Evolutionary conservation across 1,140 invertebrate genomes (phyloP).

Genomic region (Armadillidium nasatum): DNA sequence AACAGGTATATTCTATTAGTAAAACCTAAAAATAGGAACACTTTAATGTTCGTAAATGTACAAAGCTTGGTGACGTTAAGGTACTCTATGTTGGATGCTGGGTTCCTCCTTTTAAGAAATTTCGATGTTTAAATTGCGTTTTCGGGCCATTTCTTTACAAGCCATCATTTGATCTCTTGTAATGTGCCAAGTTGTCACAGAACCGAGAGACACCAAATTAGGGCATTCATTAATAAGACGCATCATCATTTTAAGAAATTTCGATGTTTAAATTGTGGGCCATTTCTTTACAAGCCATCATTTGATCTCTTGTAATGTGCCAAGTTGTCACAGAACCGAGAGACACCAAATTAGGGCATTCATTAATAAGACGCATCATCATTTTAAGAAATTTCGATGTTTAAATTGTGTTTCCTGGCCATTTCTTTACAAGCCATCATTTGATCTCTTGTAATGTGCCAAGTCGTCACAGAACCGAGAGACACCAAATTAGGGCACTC

Average conservation of each 20-base stretch:
- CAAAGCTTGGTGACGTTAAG: no score
- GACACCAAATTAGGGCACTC: slow-evolving; percentile 40
- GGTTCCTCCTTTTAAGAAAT: slow-evolving; percentile 30
- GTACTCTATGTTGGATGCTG: no score
- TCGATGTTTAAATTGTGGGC: slow-evolving; percentile 43
- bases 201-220: slow-evolving; percentile 34
- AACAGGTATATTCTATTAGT: no score
- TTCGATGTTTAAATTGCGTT: slow-evolving; percentile 42
- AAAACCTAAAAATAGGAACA: no score
- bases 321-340: slow-evolving; percentile 41
- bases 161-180: slow-evolving; percentile 39
- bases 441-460: slow-evolving; percentile 42
- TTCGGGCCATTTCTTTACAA: slow-evolving; percentile 36
- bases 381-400: slow-evolving; percentile 43
- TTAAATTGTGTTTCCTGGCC: slow-evolving; percentile 37
- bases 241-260: slow-evolving; percentile 40
- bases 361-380: slow-evolving; percentile 35
- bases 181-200: slow-evolving; percentile 41
- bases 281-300: slow-evolving; percentile 37
- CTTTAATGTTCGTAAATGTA: no score
- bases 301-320: slow-evolving; percentile 41
- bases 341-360: slow-evolving; percentile 38
- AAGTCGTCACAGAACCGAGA: slow-evolving; percentile 40
- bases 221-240: slow-evolving; percentile 40
- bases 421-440: slow-evolving; percentile 39